phyloP scores from a whole-genome alignment of 2,888 invertebrate genomes.

The Adelognathus sp. region DNA sequence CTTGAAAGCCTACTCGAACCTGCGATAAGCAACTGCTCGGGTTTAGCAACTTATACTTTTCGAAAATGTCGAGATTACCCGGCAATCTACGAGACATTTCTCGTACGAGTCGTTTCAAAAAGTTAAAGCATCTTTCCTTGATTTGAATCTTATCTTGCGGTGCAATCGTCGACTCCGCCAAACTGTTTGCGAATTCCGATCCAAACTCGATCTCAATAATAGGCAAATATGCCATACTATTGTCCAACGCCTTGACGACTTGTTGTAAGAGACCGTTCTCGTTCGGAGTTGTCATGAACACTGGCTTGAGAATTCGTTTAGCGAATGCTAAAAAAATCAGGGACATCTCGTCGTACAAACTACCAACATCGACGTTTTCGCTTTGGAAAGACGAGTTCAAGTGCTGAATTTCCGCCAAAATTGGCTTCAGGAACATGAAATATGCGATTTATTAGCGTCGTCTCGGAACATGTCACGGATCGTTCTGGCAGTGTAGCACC shows the following conservation, averaged over 20 bases:
- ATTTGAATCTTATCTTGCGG: slow-evolving; percentile 1
- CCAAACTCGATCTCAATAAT: slow-evolving; percentile 9
- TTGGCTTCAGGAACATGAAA: slow-evolving; percentile 58
- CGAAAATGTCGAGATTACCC: slow-evolving; percentile 2
- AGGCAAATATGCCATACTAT: slow-evolving; percentile 11
- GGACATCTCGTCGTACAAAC: slow-evolving; percentile 39
- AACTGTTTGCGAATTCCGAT: slow-evolving; percentile 1
- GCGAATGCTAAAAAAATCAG: slow-evolving; percentile 13
- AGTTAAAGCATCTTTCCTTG: slow-evolving; percentile 12
- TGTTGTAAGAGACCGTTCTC: neutral
- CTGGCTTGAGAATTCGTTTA: slow-evolving; percentile 1
- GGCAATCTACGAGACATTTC: slow-evolving; percentile 12
- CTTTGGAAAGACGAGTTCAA: slow-evolving; percentile 56
- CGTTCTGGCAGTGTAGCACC: slow-evolving; percentile 48
- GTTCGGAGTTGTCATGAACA: neutral
- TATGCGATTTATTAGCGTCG: slow-evolving; percentile 52
- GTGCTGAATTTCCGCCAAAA: slow-evolving; percentile 48
- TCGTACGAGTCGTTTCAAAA: neutral
- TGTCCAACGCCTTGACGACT: slow-evolving; percentile 1
- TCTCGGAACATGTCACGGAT: slow-evolving; percentile 55
- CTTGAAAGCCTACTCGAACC: neutral
- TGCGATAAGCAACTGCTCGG: slow-evolving; percentile 13
- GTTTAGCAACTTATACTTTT: slow-evolving; percentile 6
- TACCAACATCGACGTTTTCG: slow-evolving; percentile 49
- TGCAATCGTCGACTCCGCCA: neutral